phyloP scores from a whole-genome alignment of 2,888 invertebrate species.

The Nebria brevicollis region DNA sequence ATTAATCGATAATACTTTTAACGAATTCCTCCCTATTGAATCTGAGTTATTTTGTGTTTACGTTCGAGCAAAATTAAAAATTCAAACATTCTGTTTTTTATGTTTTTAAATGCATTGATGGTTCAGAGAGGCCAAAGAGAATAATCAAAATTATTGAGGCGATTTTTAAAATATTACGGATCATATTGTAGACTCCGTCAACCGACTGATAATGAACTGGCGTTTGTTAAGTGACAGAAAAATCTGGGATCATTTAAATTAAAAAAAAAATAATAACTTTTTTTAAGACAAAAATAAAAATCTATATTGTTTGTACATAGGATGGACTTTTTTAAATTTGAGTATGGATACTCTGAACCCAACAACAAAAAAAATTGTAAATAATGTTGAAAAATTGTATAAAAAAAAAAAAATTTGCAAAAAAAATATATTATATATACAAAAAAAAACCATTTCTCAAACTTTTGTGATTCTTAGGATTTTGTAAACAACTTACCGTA shows the following conservation, averaged over 20 bases:
- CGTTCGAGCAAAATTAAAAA: slow-evolving; percentile 2
- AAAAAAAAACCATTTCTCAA: slow-evolving; percentile 40
- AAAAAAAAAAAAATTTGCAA: slow-evolving; percentile 45
- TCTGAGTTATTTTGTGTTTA: slow-evolving; percentile 2
- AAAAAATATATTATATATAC: slow-evolving; percentile 44
- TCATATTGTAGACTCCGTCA: background rate
- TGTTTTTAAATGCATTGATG: background rate
- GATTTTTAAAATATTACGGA: slow-evolving; percentile 20
- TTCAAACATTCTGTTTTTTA: background rate
- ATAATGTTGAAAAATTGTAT: slow-evolving; percentile 47
- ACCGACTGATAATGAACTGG: slow-evolving; percentile 23
- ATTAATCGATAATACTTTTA: slow-evolving; percentile 29
- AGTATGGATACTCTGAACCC: slow-evolving; percentile 40
- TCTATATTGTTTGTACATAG: slow-evolving; percentile 35
- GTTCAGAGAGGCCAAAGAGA: slow-evolving; percentile 37
- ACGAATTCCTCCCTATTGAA: slow-evolving; percentile 2
- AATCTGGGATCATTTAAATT: slow-evolving; percentile 15
- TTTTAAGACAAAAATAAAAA: slow-evolving; percentile 2
- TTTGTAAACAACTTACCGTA: slow-evolving; percentile 46
- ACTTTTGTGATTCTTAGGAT: slow-evolving; percentile 47
- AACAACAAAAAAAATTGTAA: slow-evolving; percentile 42
- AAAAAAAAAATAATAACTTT: background rate
- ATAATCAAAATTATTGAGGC: slow-evolving; percentile 45
- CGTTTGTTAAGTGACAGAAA: slow-evolving; percentile 14
- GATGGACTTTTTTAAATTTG: slow-evolving; percentile 27